These are phyloP conservation scores for Junco hyemalis DNA, from an alignment of 2,113 vertebrate species.

Conservation along the genomic window DNA sequence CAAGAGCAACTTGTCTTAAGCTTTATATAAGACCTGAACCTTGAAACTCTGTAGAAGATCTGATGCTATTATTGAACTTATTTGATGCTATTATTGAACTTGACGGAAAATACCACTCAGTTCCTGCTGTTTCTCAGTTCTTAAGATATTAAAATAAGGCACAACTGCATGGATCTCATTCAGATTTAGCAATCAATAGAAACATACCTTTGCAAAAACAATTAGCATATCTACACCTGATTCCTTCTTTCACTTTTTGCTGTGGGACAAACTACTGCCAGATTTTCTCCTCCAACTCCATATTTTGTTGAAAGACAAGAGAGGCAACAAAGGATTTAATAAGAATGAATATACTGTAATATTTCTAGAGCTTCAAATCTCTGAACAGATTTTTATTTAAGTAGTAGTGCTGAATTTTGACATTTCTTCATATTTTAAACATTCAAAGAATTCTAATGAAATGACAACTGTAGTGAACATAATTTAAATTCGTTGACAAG, in stretches of 20 bases:
- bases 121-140: not conserved
- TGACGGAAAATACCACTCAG: not conserved
- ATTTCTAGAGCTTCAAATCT: not conserved
- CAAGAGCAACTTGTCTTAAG: not conserved
- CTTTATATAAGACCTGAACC: not conserved
- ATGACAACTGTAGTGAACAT: not conserved
- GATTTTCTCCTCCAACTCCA: not conserved
- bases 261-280: not conserved
- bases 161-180: not conserved
- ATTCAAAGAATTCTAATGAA: not conserved
- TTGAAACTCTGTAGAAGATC: not conserved
- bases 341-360: not conserved
- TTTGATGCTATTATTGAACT: not conserved
- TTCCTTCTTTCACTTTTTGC: not conserved
- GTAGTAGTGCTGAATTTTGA: not conserved
- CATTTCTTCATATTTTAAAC: not conserved
- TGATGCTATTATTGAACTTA: not conserved
- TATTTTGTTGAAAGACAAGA: not conserved
- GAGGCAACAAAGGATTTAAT: not conserved
- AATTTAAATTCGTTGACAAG: slow-evolving; percentile 9
- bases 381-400: slow-evolving; percentile 9
- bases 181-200: not conserved
- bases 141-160: not conserved
- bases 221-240: not conserved
- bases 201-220: not conserved